Evolutionary conservation across 2,797 vertebrate genomes (phyloP).

Genomic region (Poeciliopsis turneri): DNA sequence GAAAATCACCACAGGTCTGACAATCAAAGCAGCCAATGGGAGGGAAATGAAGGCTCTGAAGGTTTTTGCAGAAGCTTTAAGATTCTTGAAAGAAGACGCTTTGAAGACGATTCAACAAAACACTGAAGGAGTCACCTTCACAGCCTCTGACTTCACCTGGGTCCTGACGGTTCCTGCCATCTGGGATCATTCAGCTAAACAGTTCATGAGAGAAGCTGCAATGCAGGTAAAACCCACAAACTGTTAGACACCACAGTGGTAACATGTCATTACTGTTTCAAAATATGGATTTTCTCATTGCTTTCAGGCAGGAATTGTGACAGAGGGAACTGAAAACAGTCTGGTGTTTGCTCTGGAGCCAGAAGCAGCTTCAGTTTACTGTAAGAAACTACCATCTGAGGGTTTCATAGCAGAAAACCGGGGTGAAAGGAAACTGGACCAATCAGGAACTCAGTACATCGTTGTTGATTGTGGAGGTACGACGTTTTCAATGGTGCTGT

Average conservation of each 20-base stretch:
- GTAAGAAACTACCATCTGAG: background rate
- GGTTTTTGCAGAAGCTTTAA: too few relatives aligned
- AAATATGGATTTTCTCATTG: background rate
- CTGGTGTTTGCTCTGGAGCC: background rate
- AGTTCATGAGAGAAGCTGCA: conserved; percentile 26
- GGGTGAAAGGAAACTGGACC: too few relatives aligned
- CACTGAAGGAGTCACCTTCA: fast-evolving
- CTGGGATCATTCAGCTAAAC: conserved; percentile 18
- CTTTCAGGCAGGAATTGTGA: fast-evolving
- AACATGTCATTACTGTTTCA: background rate
- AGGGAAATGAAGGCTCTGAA: too few relatives aligned
- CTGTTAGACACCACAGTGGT: too few relatives aligned
- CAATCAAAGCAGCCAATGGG: too few relatives aligned
- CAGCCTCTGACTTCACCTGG: background rate
- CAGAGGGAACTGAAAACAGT: fast-evolving
- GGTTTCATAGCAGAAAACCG: background rate
- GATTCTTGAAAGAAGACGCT: too few relatives aligned
- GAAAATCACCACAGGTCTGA: too few relatives aligned
- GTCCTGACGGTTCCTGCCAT: conserved; percentile 14
- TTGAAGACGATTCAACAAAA: fast-evolving
- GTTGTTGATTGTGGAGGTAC: too few relatives aligned
- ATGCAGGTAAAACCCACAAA: background rate
- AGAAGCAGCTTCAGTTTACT: conserved; percentile 6
- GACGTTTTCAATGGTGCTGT: too few relatives aligned
- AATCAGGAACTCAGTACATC: too few relatives aligned